phyloP scores from a whole-genome alignment of 2,113 vertebrate species.

The Bubo blakistoni region DNA sequence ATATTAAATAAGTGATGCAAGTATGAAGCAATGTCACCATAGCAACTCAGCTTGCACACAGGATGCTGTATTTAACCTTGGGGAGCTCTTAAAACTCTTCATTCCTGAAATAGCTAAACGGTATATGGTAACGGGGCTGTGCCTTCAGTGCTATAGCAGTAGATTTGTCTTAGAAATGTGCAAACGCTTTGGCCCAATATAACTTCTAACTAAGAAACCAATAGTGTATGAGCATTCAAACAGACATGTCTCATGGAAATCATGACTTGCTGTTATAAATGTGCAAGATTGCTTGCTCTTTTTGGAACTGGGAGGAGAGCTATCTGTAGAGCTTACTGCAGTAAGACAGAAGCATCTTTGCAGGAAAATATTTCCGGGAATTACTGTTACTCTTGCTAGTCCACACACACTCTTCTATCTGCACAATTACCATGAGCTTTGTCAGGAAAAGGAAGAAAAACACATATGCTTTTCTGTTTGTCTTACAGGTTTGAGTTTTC shows the following conservation, averaged over 20 bases:
- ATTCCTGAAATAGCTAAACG: constrained; percentile 47
- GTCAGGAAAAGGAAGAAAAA: not conserved
- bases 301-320: not conserved
- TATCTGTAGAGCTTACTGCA: not conserved
- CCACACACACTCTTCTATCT: not conserved
- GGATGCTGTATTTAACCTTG: constrained; percentile 55
- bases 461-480: not conserved
- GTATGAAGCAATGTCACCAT: constrained; percentile 31
- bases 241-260: not conserved
- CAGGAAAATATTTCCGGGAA: not conserved
- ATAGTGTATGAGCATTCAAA: not conserved
- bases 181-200: not conserved
- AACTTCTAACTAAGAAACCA: constrained; percentile 3
- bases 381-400: not conserved
- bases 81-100: constrained; percentile 43
- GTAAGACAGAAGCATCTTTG: not conserved
- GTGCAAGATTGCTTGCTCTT: not conserved
- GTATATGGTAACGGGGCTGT: not conserved
- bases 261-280: not conserved
- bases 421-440: not conserved
- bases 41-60: constrained; percentile 47
- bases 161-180: constrained; percentile 17
- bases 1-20: constrained; percentile 42
- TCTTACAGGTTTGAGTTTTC: not conserved
- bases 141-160: not conserved